phyloP scores from a whole-genome alignment of 2,888 invertebrate genomes.

The Eutolmus rufibarbis region DNA sequence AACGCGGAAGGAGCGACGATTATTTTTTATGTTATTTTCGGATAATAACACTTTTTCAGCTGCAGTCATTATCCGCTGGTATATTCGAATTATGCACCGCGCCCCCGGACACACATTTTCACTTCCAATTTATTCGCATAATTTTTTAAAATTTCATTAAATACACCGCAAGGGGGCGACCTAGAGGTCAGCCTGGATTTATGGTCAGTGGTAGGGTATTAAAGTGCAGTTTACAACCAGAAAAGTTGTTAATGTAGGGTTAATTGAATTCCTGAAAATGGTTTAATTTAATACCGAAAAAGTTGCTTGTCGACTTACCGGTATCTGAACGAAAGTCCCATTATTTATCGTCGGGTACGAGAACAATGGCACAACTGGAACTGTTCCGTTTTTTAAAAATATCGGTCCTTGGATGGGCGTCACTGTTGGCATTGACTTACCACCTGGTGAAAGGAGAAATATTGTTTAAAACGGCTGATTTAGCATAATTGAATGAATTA shows the following conservation, averaged over 20 bases:
- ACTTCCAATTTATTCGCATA: neutral
- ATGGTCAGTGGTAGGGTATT: neutral
- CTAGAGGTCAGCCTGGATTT: slow-evolving; percentile 8
- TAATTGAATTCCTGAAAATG: slow-evolving; percentile 5
- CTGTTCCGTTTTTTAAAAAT: slow-evolving; percentile 81
- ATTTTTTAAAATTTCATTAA: neutral
- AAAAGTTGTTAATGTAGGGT: neutral
- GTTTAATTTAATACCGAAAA: neutral
- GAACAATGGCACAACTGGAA: slow-evolving; percentile 86
- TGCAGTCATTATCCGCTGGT: neutral
- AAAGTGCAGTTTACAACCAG: slow-evolving; percentile 2
- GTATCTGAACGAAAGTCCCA: slow-evolving; percentile 87
- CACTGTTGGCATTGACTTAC: slow-evolving; percentile 68
- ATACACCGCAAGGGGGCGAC: neutral
- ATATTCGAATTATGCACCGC: neutral
- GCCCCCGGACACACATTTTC: neutral
- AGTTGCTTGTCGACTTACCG: slow-evolving; percentile 70
- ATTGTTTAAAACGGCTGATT: neutral
- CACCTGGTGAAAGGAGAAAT: slow-evolving; percentile 55
- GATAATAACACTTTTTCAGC: neutral
- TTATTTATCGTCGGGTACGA: slow-evolving; percentile 86
- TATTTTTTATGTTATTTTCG: neutral
- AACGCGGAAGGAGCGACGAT: neutral
- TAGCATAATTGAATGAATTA: neutral
- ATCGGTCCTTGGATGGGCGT: slow-evolving; percentile 91